Evolutionary conservation across 2,797 vertebrate species (phyloP), one percentile per base, ranked within the genome.

Genomic region (Typhlichthys subterraneus): DNA sequence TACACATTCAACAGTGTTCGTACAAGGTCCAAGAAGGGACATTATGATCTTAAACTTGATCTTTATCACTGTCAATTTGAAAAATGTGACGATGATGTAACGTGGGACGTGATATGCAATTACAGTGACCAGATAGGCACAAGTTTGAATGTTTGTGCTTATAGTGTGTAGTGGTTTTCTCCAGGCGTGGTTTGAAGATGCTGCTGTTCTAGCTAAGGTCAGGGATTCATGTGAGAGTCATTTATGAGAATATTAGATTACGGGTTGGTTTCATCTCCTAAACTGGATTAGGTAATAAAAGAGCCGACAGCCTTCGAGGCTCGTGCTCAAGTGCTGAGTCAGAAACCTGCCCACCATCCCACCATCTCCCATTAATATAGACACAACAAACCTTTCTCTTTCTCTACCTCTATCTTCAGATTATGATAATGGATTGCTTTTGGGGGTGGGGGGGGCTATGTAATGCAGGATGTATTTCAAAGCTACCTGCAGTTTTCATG

Each of bases 241-340:
- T 90, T 89, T 85, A 82, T 85, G 77, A 76, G 81, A 82, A 84
- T 82, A 92, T 92, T 88, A 88, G 86, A 90, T 92, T 91, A 91
- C 13, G 12, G 75, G 71, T 63, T 56, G 65, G 83, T 87, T 88
- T 91, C 85, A 88, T 91, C 83, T 87, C 75, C 86, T 85, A 91
- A 92, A 91, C 88, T 87, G 86, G 88, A 91, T 91, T 90, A 91
- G 85, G 77, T 87, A 85, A 89, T 91, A 86, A 91, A 88, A 85
- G 79, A 77, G 69, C 65, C 63, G 67, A 69, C 71, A 58, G 75
- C 76, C 75, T 80, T 60, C 61, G 68, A 77, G 68, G 73, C 63
- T 65, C 45, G 1, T 56, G 61, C 61, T 73, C 71, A 74, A 73
- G 69, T 77, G 88, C 87, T 89, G 86, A 92, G 85, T 91, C 87